Evolutionary conservation across 2,113 vertebrate species (phyloP).

Genomic region (Gallinago paraguaiae): DNA sequence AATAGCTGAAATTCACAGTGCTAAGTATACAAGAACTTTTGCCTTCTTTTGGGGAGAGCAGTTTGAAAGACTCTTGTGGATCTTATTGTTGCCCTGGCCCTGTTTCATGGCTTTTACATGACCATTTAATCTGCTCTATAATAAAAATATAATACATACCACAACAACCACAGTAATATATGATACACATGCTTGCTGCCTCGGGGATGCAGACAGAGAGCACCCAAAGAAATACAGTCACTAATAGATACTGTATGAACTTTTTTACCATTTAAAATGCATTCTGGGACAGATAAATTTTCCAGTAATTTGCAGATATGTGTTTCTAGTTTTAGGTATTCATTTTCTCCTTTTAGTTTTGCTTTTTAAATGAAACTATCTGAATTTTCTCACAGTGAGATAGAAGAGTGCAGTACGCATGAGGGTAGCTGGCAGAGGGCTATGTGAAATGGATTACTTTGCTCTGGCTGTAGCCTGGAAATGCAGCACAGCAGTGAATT

Average conservation of each 20-base stretch:
- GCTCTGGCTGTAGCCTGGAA: neutral
- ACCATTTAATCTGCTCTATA: neutral
- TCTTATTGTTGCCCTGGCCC: neutral
- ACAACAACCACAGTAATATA: neutral
- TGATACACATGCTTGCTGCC: neutral
- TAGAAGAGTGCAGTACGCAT: neutral
- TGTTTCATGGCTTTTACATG: neutral
- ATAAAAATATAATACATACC: neutral
- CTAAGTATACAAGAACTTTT: neutral
- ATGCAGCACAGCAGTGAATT: neutral
- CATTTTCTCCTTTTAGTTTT: neutral
- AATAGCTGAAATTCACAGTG: conserved; percentile 12
- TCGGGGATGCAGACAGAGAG: neutral
- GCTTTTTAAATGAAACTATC: neutral
- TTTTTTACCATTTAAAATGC: neutral
- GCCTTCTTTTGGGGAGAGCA: neutral
- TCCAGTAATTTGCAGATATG: neutral
- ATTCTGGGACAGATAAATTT: neutral
- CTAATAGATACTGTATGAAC: neutral
- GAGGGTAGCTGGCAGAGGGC: neutral
- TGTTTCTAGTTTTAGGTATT: neutral
- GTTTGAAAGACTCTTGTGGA: neutral
- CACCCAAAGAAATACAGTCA: neutral
- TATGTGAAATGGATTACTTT: neutral
- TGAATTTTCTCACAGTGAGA: neutral